Percentiles rank a stretch among this genome's conserved stretches.
These are phyloP conservation scores for Tragelaphus scriptus DNA, from an alignment of 2,113 vertebrate species.

Conservation along the genomic window DNA sequence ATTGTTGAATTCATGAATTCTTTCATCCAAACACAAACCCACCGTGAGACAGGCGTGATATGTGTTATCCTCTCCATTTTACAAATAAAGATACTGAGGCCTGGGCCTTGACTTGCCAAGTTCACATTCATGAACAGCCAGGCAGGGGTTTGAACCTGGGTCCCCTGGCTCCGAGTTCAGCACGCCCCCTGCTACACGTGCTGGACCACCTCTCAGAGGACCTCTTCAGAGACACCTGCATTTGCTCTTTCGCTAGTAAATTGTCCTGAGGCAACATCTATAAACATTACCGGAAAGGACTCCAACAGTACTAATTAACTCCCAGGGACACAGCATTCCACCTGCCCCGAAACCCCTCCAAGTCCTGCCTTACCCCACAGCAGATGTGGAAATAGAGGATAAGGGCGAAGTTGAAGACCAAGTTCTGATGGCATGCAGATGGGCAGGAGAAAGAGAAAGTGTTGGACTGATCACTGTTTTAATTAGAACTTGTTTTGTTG, in stretches of 20 bases:
- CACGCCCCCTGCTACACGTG: neutral
- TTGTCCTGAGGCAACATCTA: slow-evolving; percentile 13
- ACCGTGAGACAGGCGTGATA: accelerated
- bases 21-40: neutral
- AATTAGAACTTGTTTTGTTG: neutral
- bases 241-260: neutral
- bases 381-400: neutral
- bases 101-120: neutral
- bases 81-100: neutral
- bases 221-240: neutral
- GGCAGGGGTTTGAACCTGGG: neutral
- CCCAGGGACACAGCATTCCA: neutral
- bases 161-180: neutral
- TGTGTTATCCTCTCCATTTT: neutral
- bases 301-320: slow-evolving; percentile 42
- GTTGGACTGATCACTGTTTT: neutral
- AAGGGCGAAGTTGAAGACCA: neutral
- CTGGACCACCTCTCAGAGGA: neutral
- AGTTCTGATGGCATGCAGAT: neutral
- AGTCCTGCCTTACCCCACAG: neutral
- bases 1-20: neutral
- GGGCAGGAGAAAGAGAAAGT: neutral
- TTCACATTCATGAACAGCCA: neutral
- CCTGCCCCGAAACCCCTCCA: neutral
- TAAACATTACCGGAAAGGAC: neutral